Evolutionary conservation across 2,797 vertebrate genomes (phyloP).

Genomic region (Xiphorhynchus erythropygius): DNA sequence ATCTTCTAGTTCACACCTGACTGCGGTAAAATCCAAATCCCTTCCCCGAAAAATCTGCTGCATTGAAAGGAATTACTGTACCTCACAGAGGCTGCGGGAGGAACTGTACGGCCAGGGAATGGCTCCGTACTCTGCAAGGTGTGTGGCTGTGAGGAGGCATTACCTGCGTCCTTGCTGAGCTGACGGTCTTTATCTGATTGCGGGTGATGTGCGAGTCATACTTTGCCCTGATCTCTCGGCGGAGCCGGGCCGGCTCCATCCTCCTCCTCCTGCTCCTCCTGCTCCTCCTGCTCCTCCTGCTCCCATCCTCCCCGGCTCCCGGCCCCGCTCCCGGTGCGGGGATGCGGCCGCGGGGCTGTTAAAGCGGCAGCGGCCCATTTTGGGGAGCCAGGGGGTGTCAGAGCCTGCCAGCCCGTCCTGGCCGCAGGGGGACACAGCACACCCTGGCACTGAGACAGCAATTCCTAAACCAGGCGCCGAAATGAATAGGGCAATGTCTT

Average conservation of each 20-base stretch:
- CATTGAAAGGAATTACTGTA: constrained; percentile 76
- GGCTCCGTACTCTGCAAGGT: constrained; percentile 75
- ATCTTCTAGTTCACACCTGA: neutral
- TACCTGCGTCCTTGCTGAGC: constrained; percentile 84
- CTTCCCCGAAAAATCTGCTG: constrained; percentile 72
- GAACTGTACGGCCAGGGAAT: constrained; percentile 68
- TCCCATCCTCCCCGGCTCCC: constrained; percentile 82
- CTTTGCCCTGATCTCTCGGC: constrained; percentile 86
- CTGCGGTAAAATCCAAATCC: constrained; percentile 63
- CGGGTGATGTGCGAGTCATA: constrained; percentile 81
- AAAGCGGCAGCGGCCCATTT: constrained; percentile 74
- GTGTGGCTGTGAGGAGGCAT: constrained; percentile 69
- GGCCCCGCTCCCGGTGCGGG: neutral
- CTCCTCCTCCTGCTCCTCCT: constrained; percentile 73
- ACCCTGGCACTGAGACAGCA: fast-evolving
- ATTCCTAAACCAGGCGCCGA: neutral
- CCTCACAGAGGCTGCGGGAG: constrained; percentile 78
- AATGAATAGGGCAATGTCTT: neutral
- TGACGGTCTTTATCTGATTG: constrained; percentile 76
- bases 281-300: neutral
- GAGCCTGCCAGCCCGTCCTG: neutral
- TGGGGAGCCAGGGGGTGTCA: neutral
- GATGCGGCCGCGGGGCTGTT: constrained; percentile 28
- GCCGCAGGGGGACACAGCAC: neutral
- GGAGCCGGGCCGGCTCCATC: constrained; percentile 91